These are phyloP conservation scores for Acrobasis consociella DNA, from an alignment of 2,888 invertebrate genomes.

Conservation along the genomic window DNA sequence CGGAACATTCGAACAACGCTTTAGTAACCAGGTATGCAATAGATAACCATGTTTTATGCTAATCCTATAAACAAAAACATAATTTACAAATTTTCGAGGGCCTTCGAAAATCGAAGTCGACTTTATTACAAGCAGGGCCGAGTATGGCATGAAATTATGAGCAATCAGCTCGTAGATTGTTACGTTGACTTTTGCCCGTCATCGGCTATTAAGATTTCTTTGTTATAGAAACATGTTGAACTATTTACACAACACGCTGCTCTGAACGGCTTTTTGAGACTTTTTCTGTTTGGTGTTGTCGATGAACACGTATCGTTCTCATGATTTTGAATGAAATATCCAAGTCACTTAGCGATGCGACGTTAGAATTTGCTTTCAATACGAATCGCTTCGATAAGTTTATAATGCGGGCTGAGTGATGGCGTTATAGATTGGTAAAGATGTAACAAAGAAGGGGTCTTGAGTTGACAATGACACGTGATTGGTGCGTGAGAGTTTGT, in stretches of 20 bases:
- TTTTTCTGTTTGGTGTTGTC: conserved; percentile 63
- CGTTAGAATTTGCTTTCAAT: conserved; percentile 78
- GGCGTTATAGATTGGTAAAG: conserved; percentile 64
- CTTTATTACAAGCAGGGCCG: conserved; percentile 52
- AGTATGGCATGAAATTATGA: conserved; percentile 65
- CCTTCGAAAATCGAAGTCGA: conserved; percentile 52
- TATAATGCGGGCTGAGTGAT: conserved; percentile 70
- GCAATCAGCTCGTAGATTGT: conserved; percentile 80
- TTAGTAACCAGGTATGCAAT: conserved; percentile 77
- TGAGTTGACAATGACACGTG: conserved; percentile 77
- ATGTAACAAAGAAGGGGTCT: conserved; percentile 63
- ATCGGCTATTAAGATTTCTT: conserved; percentile 82
- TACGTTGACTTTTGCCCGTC: conserved; percentile 78
- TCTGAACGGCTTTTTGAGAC: conserved; percentile 64
- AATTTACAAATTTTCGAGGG: conserved; percentile 75
- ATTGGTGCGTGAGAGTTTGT: conserved; percentile 73
- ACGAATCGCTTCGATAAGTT: conserved; percentile 73
- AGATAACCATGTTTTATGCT: conserved; percentile 79
- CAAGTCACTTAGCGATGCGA: conserved; percentile 75
- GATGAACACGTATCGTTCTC: conserved; percentile 73
- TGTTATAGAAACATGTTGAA: conserved; percentile 81
- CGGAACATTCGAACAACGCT: conserved; percentile 69
- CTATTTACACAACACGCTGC: conserved; percentile 81
- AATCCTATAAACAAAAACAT: conserved; percentile 73
- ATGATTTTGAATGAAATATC: conserved; percentile 75